Evolutionary conservation across 2,888 invertebrate genomes (phyloP), one percentile per base, ranked within the genome.

Genomic region (Yponomeuta plumbellus): DNA sequence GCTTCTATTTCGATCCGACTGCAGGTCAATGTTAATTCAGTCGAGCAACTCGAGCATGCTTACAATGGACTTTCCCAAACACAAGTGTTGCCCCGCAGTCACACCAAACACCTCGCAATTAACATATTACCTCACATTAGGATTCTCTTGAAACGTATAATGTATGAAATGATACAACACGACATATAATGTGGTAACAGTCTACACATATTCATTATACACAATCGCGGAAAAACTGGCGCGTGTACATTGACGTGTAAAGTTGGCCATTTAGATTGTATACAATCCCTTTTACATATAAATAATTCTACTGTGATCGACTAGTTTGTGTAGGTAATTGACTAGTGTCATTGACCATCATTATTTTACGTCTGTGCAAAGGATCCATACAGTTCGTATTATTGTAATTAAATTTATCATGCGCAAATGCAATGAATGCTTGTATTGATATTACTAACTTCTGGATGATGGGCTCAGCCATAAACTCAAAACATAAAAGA

Each of bases 1-100:
- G 67, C 68, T 67, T 71, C 71, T 72, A 74, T 75, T 74, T 74
- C 70, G 65, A 68, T 58, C 69, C 67, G 39, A 67, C 67, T 67
- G 63, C 61, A 34, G 68, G 66, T 66, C 66, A 66, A 66, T 68
- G 66, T 66, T 68, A 63, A 63, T 44, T 40, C 39, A 39, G 34
- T 40, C 17, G 56, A 40, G 59, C 44, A 65, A 39, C n/a, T 40
- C 17, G 56, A 40, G 59, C 44, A 65, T 65, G 65, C 66, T 65
- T 56, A 21, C 34, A 40, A 61, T 26, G 21, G 63, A 40, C 17
- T 63, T 40, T 63, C 63, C 63, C 26, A 61, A 61, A 61, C 8
- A 10, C 26, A n/a, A 34, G 22, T 20, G 58, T 22, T 58, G 4
- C 21, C 58, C 20, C 22, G 8, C 20, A 58, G 20, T n/a, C n/a